Evolutionary conservation across 2,797 vertebrate genomes (phyloP).

Genomic region (Selene dorsalis): DNA sequence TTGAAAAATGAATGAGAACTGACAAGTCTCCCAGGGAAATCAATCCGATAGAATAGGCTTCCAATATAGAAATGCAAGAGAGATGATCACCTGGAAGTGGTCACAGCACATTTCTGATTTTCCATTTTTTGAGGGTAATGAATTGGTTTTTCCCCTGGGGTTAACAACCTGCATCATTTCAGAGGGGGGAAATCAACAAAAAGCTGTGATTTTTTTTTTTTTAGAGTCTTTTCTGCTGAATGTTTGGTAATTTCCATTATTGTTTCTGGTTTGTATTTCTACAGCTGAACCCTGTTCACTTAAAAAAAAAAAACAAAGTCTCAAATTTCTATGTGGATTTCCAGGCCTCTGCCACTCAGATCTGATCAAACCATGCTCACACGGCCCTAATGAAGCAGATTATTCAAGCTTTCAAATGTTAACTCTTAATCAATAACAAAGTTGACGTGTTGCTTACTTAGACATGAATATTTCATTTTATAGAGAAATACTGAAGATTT

Average conservation of each 20-base stretch:
- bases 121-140: slow-evolving; percentile 62
- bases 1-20: slow-evolving; percentile 81
- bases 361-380: background rate
- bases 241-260: background rate
- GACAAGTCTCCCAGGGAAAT: slow-evolving; percentile 78
- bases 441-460: background rate
- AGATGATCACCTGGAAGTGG: slow-evolving; percentile 81
- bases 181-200: slow-evolving; percentile 36
- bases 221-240: background rate
- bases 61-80: slow-evolving; percentile 72
- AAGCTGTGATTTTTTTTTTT: slow-evolving; percentile 3
- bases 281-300: no score
- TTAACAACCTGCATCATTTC: slow-evolving; percentile 30
- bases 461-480: background rate
- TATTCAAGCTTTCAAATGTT: background rate
- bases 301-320: no score
- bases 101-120: slow-evolving; percentile 52
- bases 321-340: background rate
- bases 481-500: background rate
- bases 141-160: slow-evolving; percentile 64
- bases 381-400: background rate
- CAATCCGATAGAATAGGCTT: slow-evolving; percentile 72
- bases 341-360: background rate
- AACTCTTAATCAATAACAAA: background rate
- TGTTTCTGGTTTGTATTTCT: background rate